Percentiles rank a stretch among this genome's conserved stretches.
phyloP scores from a whole-genome alignment of 2,113 vertebrate genomes.

The Chaetodon trifascialis region DNA sequence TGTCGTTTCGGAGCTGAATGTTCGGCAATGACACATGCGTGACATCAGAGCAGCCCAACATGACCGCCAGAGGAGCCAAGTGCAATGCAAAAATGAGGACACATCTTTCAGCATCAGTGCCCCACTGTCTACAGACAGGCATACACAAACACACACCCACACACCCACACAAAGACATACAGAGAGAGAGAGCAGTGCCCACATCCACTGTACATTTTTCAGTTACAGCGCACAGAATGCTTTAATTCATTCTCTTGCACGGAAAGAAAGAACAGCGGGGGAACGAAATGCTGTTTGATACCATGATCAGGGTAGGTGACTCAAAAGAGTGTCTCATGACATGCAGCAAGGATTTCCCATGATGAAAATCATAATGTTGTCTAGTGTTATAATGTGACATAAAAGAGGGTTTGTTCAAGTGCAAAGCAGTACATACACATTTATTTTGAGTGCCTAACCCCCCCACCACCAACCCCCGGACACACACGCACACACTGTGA shows the following conservation, averaged over 20 bases:
- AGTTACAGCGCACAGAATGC: slow-evolving; percentile 63
- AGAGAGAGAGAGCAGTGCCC: slow-evolving; percentile 52
- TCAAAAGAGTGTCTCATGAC: slow-evolving; percentile 59
- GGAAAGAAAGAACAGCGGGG: not conserved
- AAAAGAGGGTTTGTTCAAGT: slow-evolving; percentile 44
- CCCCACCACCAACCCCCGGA: slow-evolving; percentile 18
- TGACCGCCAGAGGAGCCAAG: slow-evolving; percentile 66
- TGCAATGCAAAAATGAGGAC: slow-evolving; percentile 76
- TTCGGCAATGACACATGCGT: slow-evolving; percentile 69
- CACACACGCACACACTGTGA: slow-evolving; percentile 59
- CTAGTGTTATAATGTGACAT: slow-evolving; percentile 45
- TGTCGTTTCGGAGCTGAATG: slow-evolving; percentile 58
- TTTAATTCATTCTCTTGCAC: slow-evolving; percentile 47
- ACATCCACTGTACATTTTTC: slow-evolving; percentile 66
- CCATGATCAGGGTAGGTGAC: slow-evolving; percentile 44
- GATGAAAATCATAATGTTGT: slow-evolving; percentile 41
- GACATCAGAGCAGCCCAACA: slow-evolving; percentile 74
- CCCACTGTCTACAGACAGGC: slow-evolving; percentile 71
- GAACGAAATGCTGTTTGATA: slow-evolving; percentile 50
- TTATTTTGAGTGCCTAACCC: slow-evolving; percentile 67
- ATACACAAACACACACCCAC: slow-evolving; percentile 63
- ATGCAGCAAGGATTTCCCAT: slow-evolving; percentile 29
- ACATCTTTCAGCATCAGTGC: slow-evolving; percentile 83
- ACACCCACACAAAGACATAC: slow-evolving; percentile 62
- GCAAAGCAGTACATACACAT: slow-evolving; percentile 46